phyloP scores from a whole-genome alignment of 1,140 invertebrate species.

The Teleopsis dalmanni region DNA sequence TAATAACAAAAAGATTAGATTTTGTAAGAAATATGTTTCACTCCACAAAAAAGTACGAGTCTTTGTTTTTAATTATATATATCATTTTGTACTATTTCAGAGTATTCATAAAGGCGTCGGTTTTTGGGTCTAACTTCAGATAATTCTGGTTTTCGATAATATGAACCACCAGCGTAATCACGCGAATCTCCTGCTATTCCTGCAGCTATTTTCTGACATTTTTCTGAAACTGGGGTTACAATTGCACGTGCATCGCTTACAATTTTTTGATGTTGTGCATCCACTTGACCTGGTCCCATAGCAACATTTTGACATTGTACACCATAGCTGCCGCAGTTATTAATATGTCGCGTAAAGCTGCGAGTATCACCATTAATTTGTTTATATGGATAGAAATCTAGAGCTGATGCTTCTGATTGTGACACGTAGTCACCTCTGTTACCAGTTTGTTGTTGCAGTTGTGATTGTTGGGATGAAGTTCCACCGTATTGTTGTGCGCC shows the following conservation, averaged over 20 bases:
- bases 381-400: slow-evolving; percentile 28
- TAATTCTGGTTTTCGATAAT: not conserved
- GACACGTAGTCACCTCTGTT: slow-evolving; percentile 17
- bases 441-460: not conserved
- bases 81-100: slow-evolving; percentile 1
- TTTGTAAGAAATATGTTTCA: too few species aligned
- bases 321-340: slow-evolving; percentile 22
- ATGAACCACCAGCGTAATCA: not conserved
- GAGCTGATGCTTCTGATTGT: slow-evolving; percentile 21
- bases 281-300: slow-evolving; percentile 23
- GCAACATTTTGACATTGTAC: slow-evolving; percentile 21
- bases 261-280: slow-evolving; percentile 18
- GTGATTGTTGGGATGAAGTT: not conserved
- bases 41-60: too few species aligned
- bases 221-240: slow-evolving; percentile 14
- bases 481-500: not conserved
- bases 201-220: slow-evolving; percentile 2
- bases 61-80: not conserved
- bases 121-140: not conserved
- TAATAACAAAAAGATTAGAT: too few species aligned
- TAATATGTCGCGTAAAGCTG: slow-evolving; percentile 24
- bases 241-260: slow-evolving; percentile 19
- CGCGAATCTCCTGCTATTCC: not conserved
- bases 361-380: slow-evolving; percentile 25
- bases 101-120: slow-evolving; percentile 5